Conservation (phyloP, 1,140 invertebrate genomes). For the Halictus rubicundus region DNA sequence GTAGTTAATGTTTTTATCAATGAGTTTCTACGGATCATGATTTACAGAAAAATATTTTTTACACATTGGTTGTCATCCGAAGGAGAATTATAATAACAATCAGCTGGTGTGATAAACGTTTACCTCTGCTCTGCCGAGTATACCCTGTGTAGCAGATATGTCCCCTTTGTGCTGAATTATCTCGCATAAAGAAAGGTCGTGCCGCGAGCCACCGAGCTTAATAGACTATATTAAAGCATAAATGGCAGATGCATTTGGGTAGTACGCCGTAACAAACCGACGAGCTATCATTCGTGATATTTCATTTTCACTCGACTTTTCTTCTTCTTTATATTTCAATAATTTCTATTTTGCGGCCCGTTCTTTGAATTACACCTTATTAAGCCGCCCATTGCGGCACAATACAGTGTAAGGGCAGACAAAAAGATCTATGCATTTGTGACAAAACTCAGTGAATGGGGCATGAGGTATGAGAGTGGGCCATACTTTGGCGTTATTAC, state of each 20-base stretch:
- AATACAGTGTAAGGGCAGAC: too few relatives aligned
- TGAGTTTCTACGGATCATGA: not conserved
- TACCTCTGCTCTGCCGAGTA: conserved; percentile 5
- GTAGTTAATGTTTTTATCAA: not conserved
- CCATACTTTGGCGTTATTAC: too few relatives aligned
- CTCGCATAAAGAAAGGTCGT: conserved; percentile 28
- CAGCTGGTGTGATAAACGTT: not conserved
- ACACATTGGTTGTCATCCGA: not conserved
- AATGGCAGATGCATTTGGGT: conserved; percentile 1
- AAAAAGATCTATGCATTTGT: too few relatives aligned
- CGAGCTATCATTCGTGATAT: not conserved
- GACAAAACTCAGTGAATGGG: too few relatives aligned
- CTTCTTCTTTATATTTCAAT: conserved; percentile 18
- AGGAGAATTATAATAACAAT: not conserved
- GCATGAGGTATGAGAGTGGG: too few relatives aligned
- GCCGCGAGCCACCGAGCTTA: conserved; percentile 4
- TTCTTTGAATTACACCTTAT: not conserved
- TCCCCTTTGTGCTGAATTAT: not conserved
- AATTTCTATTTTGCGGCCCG: not conserved
- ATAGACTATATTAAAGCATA: conserved; percentile 34
- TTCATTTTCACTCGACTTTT: conserved; percentile 21
- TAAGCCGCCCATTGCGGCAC: not conserved
- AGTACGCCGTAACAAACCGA: not conserved
- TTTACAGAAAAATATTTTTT: not conserved
- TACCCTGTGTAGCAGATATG: not conserved